Percentiles rank a stretch among this genome's conserved stretches.
Conservation (phyloP, 2,113 vertebrate genomes). For the Microtus richardsoni region DNA sequence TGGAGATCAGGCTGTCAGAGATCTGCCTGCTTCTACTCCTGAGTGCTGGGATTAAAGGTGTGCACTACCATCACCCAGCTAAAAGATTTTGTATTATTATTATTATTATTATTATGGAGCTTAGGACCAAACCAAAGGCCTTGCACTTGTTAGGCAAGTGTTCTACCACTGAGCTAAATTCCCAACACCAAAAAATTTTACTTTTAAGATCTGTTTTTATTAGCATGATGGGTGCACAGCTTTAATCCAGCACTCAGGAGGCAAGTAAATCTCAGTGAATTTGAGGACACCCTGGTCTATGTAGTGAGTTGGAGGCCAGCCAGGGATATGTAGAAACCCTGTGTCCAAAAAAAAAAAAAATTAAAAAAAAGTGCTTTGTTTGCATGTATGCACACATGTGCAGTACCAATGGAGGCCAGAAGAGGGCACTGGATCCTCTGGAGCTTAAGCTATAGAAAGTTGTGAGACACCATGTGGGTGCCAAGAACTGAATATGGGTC, state of each 20-base stretch:
- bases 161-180: no score
- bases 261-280: background rate
- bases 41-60: no score
- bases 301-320: background rate
- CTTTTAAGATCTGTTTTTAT: background rate
- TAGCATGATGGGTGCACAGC: background rate
- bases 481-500: background rate
- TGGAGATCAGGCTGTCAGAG: background rate
- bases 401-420: background rate
- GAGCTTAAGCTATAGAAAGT: background rate
- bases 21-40: no score
- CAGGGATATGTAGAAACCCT: background rate
- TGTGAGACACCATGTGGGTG: background rate
- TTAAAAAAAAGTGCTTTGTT: background rate
- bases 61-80: no score
- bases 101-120: no score
- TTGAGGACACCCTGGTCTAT: background rate
- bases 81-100: no score
- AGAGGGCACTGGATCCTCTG: background rate
- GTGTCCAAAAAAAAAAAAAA: background rate
- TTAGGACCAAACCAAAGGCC: no score
- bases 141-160: no score
- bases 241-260: background rate
- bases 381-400: background rate
- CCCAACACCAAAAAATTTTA: no score